Percentiles rank a stretch among this genome's conserved stretches.
Conservation (phyloP, 2,888 invertebrate species). For the Biston stratarius region DNA sequence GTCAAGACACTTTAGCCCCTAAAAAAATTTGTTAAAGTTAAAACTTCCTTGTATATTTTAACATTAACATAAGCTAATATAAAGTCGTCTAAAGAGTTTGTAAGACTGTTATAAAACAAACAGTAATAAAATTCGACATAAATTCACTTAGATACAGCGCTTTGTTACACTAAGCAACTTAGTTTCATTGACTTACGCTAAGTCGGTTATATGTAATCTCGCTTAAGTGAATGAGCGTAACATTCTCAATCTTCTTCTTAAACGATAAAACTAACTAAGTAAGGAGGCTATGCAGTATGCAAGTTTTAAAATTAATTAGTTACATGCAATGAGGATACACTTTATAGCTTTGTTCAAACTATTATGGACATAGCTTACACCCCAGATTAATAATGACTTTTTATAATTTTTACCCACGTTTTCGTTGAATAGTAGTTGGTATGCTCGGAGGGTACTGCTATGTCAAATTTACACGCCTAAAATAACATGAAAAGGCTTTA, state of each 20-base stretch:
- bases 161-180: slow-evolving; percentile 25
- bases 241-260: slow-evolving; percentile 24
- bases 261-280: slow-evolving; percentile 44
- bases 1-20: too few species aligned
- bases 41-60: too few species aligned
- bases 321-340: slow-evolving; percentile 38
- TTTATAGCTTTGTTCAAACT: slow-evolving; percentile 33
- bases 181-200: slow-evolving; percentile 32
- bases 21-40: too few species aligned
- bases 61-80: too few species aligned
- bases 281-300: slow-evolving; percentile 49
- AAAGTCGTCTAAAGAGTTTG: background rate
- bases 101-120: slow-evolving; percentile 14
- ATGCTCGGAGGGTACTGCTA: too few species aligned
- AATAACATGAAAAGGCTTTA: too few species aligned
- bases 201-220: slow-evolving; percentile 30
- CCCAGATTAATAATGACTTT: too few species aligned
- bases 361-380: too few species aligned
- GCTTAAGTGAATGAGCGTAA: slow-evolving; percentile 27
- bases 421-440: too few species aligned
- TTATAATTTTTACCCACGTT: too few species aligned
- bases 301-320: slow-evolving; percentile 59
- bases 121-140: slow-evolving; percentile 13
- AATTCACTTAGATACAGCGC: slow-evolving; percentile 9
- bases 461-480: too few species aligned